A percentile compares a stretch with the other conserved stretches of the same genome.
phyloP scores from a whole-genome alignment of 1,140 invertebrate species.

The Drosophila leontia region DNA sequence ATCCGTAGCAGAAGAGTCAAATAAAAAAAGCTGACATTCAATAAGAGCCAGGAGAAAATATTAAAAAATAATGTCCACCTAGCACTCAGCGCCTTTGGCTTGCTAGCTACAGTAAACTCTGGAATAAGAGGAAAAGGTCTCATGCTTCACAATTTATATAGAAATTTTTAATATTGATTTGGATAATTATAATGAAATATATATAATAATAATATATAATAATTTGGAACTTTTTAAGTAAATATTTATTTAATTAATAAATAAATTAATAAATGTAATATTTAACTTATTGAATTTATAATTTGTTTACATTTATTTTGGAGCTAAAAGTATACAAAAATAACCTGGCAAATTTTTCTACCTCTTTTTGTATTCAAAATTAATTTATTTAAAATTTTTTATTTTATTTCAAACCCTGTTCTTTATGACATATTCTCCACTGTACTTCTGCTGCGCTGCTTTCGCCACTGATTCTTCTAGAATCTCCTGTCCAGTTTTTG shows the following conservation, averaged over 20 bases:
- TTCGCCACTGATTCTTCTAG: slow-evolving; percentile 23
- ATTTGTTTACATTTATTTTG: too few relatives aligned
- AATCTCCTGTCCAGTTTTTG: slow-evolving; percentile 26
- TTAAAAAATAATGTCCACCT: slow-evolving; percentile 30
- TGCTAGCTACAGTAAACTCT: background rate
- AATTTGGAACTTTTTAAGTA: too few relatives aligned
- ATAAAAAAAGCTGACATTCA: slow-evolving; percentile 57
- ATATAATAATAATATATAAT: too few relatives aligned
- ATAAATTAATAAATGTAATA: too few relatives aligned
- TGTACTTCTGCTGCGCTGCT: slow-evolving; percentile 34
- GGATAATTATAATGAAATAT: background rate
- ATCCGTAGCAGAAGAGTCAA: slow-evolving; percentile 21
- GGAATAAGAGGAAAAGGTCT: background rate
- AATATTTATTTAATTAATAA: background rate
- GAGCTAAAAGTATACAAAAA: too few relatives aligned
- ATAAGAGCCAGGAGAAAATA: slow-evolving; percentile 35
- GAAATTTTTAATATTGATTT: background rate
- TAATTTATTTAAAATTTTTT: background rate
- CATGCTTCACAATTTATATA: background rate
- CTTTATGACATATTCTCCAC: background rate
- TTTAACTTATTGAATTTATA: too few relatives aligned
- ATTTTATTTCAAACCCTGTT: background rate
- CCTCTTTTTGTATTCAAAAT: background rate
- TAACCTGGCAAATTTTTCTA: too few relatives aligned
- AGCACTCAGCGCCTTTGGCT: slow-evolving; percentile 17